Percentiles rank a stretch among this genome's conserved stretches.
Evolutionary conservation across 2,888 invertebrate genomes (phyloP).

Genomic region (Dorcus hopei): DNA sequence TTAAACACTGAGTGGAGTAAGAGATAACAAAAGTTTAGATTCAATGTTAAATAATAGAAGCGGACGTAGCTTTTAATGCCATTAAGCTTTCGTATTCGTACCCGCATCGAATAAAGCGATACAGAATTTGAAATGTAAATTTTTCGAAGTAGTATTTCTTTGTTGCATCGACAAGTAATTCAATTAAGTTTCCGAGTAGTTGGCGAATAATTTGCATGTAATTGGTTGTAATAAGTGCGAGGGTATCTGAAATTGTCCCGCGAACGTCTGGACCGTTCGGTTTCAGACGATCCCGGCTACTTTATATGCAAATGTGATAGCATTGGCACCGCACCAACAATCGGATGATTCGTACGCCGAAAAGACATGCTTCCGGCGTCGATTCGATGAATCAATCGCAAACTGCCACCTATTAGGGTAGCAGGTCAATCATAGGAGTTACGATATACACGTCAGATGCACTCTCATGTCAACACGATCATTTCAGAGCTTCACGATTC

Average conservation of each 20-base stretch:
- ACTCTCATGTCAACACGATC: neutral
- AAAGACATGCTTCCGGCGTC: slow-evolving; percentile 3
- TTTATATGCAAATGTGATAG: slow-evolving; percentile 3
- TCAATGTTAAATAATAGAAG: too few species aligned
- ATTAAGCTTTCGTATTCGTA: too few species aligned
- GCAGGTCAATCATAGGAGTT: neutral
- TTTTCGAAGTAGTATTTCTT: neutral
- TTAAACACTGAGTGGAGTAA: too few species aligned
- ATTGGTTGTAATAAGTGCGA: slow-evolving; percentile 2
- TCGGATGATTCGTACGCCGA: neutral
- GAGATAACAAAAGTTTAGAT: too few species aligned
- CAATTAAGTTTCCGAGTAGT: slow-evolving; percentile 2
- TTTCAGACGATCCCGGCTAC: slow-evolving; percentile 1
- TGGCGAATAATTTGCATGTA: slow-evolving; percentile 2
- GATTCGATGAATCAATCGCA: neutral
- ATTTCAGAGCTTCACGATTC: too few species aligned
- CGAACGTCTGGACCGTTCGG: neutral
- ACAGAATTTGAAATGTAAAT: neutral
- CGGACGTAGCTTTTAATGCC: too few species aligned
- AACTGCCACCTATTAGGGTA: neutral
- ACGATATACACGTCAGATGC: neutral
- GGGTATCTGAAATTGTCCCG: slow-evolving; percentile 3
- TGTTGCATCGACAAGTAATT: slow-evolving; percentile 2
- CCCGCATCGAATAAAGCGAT: neutral
- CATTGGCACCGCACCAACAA: slow-evolving; percentile 2